Conservation (phyloP, 2,113 vertebrate genomes). For the Turnix velox region DNA sequence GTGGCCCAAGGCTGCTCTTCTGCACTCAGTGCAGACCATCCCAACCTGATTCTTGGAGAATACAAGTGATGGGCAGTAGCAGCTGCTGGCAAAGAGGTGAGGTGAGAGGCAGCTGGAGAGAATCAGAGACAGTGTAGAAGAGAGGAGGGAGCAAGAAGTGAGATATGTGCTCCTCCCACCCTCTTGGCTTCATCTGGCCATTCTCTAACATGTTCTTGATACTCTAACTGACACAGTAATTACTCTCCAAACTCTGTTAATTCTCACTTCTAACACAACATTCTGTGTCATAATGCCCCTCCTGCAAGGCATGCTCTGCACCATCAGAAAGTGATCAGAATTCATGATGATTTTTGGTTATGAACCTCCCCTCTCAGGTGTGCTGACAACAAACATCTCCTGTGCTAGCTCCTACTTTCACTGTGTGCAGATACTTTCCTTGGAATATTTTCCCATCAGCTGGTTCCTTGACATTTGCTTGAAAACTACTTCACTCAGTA, state of each 20-base stretch:
- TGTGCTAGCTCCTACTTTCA: not conserved
- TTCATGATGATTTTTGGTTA: not conserved
- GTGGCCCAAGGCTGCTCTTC: not conserved
- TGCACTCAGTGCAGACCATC: accelerated
- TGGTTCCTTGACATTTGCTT: not conserved
- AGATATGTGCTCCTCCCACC: accelerated
- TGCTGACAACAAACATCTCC: accelerated
- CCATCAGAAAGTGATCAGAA: not conserved
- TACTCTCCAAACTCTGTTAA: not conserved
- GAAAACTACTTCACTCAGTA: conserved; percentile 5
- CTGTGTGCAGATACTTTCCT: conserved; percentile 13
- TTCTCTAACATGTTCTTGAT: accelerated
- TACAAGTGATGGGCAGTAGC: accelerated
- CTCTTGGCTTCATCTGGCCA: not conserved
- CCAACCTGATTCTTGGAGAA: not conserved
- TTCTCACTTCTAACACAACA: not conserved
- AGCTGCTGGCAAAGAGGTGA: not conserved
- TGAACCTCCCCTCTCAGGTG: not conserved
- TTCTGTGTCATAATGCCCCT: not conserved
- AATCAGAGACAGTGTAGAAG: not conserved
- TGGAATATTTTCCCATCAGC: not conserved
- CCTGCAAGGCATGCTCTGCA: not conserved
- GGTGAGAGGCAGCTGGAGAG: not conserved
- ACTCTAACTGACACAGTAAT: not conserved
- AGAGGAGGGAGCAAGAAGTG: not conserved